phyloP scores from a whole-genome alignment of 2,113 vertebrate genomes.

The Galbula dea region DNA sequence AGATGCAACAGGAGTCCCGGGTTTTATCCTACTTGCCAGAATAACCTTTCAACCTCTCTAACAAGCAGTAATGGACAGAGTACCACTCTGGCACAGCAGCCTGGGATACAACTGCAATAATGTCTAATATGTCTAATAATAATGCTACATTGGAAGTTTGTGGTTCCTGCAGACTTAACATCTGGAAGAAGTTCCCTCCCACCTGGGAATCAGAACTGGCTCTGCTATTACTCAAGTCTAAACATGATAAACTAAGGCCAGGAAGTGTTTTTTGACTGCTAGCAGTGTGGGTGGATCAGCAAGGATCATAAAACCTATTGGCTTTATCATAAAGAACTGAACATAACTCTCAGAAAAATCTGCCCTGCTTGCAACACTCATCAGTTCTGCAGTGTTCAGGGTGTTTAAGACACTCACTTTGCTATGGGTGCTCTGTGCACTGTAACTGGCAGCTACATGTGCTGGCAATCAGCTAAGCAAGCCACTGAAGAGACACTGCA shows the following conservation, averaged over 20 bases:
- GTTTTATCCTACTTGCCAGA: neutral
- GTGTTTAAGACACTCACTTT: neutral
- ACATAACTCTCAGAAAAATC: neutral
- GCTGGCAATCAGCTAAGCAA: neutral
- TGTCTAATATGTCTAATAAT: too few relatives aligned
- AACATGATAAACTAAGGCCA: neutral
- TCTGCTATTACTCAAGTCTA: constrained; percentile 14
- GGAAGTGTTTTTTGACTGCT: neutral
- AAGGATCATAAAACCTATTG: neutral
- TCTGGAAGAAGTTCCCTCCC: constrained; percentile 14
- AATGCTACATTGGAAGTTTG: neutral
- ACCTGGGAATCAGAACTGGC: neutral
- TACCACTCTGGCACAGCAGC: neutral
- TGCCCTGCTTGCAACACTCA: neutral
- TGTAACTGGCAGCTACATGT: neutral
- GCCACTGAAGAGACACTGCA: neutral
- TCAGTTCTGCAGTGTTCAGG: neutral
- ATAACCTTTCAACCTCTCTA: neutral
- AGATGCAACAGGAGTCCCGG: neutral
- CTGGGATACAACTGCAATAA: neutral
- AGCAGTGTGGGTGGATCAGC: constrained; percentile 19
- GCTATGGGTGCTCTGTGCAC: neutral
- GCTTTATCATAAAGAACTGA: neutral
- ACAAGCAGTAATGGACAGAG: neutral
- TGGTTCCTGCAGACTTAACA: neutral